phyloP scores from a whole-genome alignment of 1,140 invertebrate species.

The Telenomus remus region DNA sequence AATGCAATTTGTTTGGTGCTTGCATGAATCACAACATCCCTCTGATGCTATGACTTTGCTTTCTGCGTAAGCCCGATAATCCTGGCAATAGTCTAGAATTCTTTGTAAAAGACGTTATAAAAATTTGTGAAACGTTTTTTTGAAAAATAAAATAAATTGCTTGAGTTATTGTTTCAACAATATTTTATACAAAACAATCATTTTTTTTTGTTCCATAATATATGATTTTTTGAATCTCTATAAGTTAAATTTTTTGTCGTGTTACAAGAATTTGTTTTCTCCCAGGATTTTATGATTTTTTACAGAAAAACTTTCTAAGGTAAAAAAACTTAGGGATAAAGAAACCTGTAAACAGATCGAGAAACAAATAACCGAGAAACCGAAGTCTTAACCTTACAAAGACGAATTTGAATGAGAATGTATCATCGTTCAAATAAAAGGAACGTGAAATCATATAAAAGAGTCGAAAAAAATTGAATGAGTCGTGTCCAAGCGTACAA shows the following conservation, averaged over 20 bases:
- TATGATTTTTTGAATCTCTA: background rate
- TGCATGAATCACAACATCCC: constrained; percentile 25
- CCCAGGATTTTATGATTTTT: background rate
- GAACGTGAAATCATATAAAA: constrained; percentile 6
- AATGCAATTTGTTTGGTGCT: constrained; percentile 22
- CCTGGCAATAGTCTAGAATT: constrained; percentile 26
- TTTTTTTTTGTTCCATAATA: constrained; percentile 14
- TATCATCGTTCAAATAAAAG: constrained; percentile 8
- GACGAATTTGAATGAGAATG: constrained; percentile 2
- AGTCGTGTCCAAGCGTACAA: constrained; percentile 9
- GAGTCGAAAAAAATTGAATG: constrained; percentile 5
- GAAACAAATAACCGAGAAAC: constrained; percentile 1
- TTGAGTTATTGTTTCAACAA: constrained; percentile 18
- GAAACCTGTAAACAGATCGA: background rate
- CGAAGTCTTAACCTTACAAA: no score
- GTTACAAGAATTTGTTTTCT: no score
- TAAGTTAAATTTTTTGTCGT: background rate
- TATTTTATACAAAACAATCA: constrained; percentile 1
- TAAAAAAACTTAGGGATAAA: constrained; percentile 3
- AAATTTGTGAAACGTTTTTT: no score
- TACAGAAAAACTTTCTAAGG: background rate
- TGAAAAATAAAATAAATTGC: constrained; percentile 20
- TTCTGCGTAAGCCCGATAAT: constrained; percentile 35
- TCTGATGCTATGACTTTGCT: constrained; percentile 40
- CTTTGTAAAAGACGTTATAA: constrained; percentile 19